Conservation (phyloP, 92 coral and sea anemone genomes). For the Epizoanthus scotinus region DNA sequence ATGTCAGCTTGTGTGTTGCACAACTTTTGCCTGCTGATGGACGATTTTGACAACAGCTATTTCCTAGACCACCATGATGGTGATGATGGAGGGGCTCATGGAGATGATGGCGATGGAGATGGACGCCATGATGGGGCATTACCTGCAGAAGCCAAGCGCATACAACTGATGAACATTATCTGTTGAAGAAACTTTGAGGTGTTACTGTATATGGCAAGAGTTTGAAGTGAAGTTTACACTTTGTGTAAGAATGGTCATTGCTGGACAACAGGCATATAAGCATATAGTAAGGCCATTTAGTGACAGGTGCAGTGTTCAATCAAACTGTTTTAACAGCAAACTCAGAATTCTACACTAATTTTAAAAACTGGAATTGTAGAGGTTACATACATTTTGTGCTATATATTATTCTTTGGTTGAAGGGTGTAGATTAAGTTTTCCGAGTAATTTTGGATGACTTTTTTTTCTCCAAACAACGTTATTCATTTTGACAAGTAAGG, state of each 20-base stretch:
- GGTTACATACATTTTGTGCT: slow-evolving; percentile 19
- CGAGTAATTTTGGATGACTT: slow-evolving; percentile 7
- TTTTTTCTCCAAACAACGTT: neutral
- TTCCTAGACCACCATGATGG: slow-evolving; percentile 35
- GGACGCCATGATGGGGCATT: slow-evolving; percentile 44
- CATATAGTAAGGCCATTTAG: slow-evolving; percentile 13
- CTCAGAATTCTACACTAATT: slow-evolving; percentile 12
- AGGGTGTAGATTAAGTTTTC: slow-evolving; percentile 11
- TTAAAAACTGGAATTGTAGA: neutral
- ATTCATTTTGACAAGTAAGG: slow-evolving; percentile 3
- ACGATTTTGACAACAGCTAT: slow-evolving; percentile 64
- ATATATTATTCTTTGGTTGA: slow-evolving; percentile 13
- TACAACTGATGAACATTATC: slow-evolving; percentile 43
- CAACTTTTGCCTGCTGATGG: slow-evolving; percentile 55
- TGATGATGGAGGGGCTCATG: slow-evolving; percentile 40
- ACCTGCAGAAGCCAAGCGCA: slow-evolving; percentile 47
- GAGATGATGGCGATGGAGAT: slow-evolving; percentile 15
- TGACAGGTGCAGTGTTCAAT: slow-evolving; percentile 13
- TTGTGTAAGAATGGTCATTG: slow-evolving; percentile 15
- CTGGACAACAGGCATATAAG: slow-evolving; percentile 16
- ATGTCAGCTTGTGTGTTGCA: slow-evolving; percentile 59
- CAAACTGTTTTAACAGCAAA: slow-evolving; percentile 14
- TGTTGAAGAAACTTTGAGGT: slow-evolving; percentile 17
- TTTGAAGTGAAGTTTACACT: slow-evolving; percentile 14
- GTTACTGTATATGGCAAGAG: slow-evolving; percentile 2